These are phyloP conservation scores for Xenops minutus DNA, from an alignment of 2,797 vertebrate genomes.

Conservation along the genomic window DNA sequence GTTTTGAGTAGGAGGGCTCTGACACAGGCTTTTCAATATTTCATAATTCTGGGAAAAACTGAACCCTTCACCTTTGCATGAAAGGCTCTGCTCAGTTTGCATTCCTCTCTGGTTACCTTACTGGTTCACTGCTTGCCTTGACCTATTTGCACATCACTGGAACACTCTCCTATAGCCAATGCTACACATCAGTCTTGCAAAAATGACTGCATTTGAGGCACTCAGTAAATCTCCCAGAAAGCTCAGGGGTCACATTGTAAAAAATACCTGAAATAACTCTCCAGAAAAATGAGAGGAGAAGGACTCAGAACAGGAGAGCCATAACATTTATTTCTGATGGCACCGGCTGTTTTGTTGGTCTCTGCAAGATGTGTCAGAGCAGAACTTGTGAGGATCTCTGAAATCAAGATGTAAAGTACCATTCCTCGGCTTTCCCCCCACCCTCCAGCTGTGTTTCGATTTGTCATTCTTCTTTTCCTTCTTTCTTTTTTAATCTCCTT, in stretches of 20 bases:
- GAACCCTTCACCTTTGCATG: conserved; percentile 34
- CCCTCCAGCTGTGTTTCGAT: neutral
- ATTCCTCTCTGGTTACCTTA: conserved; percentile 43
- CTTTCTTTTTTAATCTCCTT: neutral
- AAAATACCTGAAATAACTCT: conserved; percentile 53
- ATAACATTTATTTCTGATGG: neutral
- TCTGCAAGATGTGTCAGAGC: conserved; percentile 26
- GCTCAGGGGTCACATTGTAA: conserved; percentile 45
- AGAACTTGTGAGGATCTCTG: neutral
- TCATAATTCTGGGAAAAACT: conserved; percentile 31
- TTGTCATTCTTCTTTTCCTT: neutral
- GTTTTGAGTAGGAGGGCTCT: conserved; percentile 6
- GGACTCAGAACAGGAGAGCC: neutral
- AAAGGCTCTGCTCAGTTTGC: conserved; percentile 55
- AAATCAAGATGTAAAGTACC: conserved; percentile 5
- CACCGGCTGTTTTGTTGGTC: neutral
- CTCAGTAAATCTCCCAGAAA: conserved; percentile 28
- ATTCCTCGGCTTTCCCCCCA: neutral
- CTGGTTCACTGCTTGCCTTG: conserved; percentile 45
- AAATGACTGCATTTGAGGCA: conserved; percentile 20
- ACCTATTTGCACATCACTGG: conserved; percentile 54
- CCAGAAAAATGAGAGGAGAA: neutral
- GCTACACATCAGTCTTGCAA: conserved; percentile 34
- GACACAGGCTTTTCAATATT: conserved; percentile 38
- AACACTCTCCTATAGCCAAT: conserved; percentile 38